Conservation (phyloP, 2,888 invertebrate species). For the Meiosimyza platycephala region DNA sequence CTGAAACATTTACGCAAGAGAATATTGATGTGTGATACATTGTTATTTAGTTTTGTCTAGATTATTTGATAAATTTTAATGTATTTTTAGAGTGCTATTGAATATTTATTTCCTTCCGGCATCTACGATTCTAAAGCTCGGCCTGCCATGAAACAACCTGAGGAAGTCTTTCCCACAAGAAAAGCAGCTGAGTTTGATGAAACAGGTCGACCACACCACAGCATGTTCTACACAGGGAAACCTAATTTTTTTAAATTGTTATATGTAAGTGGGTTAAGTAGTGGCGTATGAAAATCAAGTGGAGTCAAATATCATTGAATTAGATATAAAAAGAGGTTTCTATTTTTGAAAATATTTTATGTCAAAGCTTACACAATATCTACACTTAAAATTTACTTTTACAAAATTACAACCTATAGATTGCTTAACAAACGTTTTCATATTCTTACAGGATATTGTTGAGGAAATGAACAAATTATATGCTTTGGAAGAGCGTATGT, state of each 20-base stretch:
- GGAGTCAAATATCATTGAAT: too few species aligned
- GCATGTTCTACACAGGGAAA: conserved; percentile 90
- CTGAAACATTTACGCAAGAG: conserved; percentile 86
- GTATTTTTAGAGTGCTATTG: conserved; percentile 78
- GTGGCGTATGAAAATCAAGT: too few species aligned
- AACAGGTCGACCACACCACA: conserved; percentile 90
- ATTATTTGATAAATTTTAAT: not conserved
- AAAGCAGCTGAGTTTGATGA: conserved; percentile 93
- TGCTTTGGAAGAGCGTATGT: conserved; percentile 78
- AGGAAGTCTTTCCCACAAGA: conserved; percentile 83
- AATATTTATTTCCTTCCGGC: conserved; percentile 96
- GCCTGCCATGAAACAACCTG: conserved; percentile 91
- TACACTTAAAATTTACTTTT: too few species aligned
- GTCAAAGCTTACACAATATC: too few species aligned
- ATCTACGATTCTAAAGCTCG: conserved; percentile 85
- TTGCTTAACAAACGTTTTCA: conserved; percentile 37
- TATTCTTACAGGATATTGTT: conserved; percentile 73
- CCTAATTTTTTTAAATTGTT: conserved; percentile 87
- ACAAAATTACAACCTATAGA: not conserved
- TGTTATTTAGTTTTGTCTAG: not conserved
- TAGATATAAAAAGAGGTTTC: not conserved
- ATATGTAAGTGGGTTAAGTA: conserved; percentile 72
- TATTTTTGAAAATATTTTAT: not conserved
- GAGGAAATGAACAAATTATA: conserved; percentile 76
- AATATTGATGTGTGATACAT: conserved; percentile 81